Percentiles rank a stretch among this genome's conserved stretches.
These are phyloP conservation scores for Ibycter americanus DNA, from an alignment of 2,797 vertebrate genomes.

Conservation along the genomic window DNA sequence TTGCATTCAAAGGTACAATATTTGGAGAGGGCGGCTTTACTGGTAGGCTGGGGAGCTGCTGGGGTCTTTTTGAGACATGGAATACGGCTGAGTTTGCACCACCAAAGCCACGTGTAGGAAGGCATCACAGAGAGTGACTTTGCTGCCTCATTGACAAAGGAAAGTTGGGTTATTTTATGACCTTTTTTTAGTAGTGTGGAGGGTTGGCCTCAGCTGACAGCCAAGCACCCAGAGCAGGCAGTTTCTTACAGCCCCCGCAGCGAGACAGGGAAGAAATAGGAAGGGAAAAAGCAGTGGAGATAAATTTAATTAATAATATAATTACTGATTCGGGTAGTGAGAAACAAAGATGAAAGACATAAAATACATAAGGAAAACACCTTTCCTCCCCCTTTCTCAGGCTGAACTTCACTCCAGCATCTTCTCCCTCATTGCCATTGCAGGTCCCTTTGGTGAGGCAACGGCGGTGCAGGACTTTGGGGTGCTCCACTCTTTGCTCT, in stretches of 20 bases:
- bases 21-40: accelerated
- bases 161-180: not conserved
- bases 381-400: not conserved
- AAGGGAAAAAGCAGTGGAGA: not conserved
- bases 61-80: not conserved
- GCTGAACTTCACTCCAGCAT: not conserved
- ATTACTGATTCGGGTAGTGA: not conserved
- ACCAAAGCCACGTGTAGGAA: not conserved
- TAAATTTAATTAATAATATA: not conserved
- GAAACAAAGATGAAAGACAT: not conserved
- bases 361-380: not conserved
- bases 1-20: not conserved
- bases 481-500: not conserved
- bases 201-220: not conserved
- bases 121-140: not conserved
- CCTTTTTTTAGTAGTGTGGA: not conserved
- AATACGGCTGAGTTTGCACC: not conserved
- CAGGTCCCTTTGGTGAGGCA: not conserved
- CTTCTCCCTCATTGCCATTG: not conserved
- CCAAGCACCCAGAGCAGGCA: not conserved
- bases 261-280: not conserved
- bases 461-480: accelerated
- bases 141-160: not conserved
- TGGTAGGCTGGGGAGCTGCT: not conserved
- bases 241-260: not conserved